phyloP scores from a whole-genome alignment of 2,113 vertebrate genomes.

The Pangasianodon gigas region DNA sequence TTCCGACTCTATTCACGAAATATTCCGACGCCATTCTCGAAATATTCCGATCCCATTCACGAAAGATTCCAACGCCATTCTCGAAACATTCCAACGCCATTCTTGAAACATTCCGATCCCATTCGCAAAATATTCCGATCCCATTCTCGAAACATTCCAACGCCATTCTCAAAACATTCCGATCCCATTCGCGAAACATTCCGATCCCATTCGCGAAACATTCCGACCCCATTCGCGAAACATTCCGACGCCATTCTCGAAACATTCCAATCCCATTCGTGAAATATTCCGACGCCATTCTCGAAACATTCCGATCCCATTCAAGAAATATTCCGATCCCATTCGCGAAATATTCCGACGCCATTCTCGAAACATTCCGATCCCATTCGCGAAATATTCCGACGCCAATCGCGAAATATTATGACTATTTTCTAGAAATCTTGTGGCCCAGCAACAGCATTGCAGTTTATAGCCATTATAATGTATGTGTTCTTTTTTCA shows the following conservation, averaged over 20 bases:
- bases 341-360: not conserved
- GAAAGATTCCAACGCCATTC: not conserved
- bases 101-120: not conserved
- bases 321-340: not conserved
- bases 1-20: not conserved
- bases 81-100: fast-evolving
- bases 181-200: not conserved
- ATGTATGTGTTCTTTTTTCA: not conserved
- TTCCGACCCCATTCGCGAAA: not conserved
- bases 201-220: too few species aligned
- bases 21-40: not conserved
- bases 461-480: not conserved
- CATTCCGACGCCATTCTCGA: not conserved
- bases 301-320: not conserved
- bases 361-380: not conserved
- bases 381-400: not conserved
- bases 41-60: not conserved
- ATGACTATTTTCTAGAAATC: too few species aligned
- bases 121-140: not conserved
- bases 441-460: too few species aligned
- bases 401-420: too few species aligned
- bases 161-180: not conserved
- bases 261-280: not conserved
- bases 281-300: not conserved
- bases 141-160: too few species aligned